Evolutionary conservation across 2,888 invertebrate species (phyloP), one percentile per base, ranked within the genome.

Genomic region (Fragum sueziense): DNA sequence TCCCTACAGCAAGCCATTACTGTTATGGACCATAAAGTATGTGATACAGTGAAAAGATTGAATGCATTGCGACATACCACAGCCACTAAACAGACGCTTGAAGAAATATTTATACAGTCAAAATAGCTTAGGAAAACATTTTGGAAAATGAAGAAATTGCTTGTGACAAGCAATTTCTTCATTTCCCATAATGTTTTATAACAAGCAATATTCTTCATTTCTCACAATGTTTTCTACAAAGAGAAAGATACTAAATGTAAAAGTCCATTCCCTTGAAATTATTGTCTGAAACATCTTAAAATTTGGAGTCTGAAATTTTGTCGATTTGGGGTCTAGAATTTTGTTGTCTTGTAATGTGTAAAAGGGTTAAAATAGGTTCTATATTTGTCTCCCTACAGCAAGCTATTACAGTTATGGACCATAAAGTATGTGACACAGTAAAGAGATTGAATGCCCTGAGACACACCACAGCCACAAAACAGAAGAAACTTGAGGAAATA

Each of bases 21-120:
- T 17, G 89, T 91, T 54, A 91, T 93, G 89, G 93, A 93, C 79
- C 90, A 93, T 84, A 93, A 93, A 84, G 90, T 93, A 0, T 90
- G 92, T 77, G 93, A 93, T 84, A 88, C 90, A 1, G 89, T 91
- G 57, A 93, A 93, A 76, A 86, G 89, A 37, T 84, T 93, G 70
- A 93, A 93, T 86, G 86, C 87, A 17, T 85, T 92, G 62, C 86
- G 88, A 37, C 92, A 93, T 81, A 86, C 87, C 72, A 91, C 92
- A 1, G 91, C 88, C 7, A 79, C 79, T 4, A 92, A 92, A 82
- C 91, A 92, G 86, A 92, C 92, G 79, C 6, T 47, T 47, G 47
- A n/a, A 47, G 47, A 47, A 47, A 47, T 20, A 20, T 17, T 6
- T 47, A 37, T 9, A 14, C 6, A 37, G 7, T 9, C 14, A 37